Conservation (phyloP, 2,113 vertebrate genomes). For the Anolis sagrei region DNA sequence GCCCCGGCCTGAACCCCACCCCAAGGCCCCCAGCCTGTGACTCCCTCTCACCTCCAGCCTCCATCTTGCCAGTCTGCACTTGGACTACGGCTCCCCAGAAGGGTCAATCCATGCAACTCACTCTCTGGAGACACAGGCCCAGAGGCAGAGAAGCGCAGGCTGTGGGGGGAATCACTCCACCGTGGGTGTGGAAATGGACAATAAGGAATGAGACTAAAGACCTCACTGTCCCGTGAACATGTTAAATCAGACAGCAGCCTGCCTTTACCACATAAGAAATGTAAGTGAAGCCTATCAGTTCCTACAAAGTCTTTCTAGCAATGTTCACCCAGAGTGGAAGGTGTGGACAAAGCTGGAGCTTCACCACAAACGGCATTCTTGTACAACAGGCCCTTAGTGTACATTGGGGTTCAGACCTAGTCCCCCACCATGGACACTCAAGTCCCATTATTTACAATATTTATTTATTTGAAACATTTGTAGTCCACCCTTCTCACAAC, state of each 20-base stretch:
- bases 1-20: background rate
- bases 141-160: too few species aligned
- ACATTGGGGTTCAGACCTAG: too few species aligned
- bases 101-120: slow-evolving; percentile 15
- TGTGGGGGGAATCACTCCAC: background rate
- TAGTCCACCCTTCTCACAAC: too few species aligned
- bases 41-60: slow-evolving; percentile 34
- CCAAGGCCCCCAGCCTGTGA: background rate
- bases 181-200: background rate
- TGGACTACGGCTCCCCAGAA: slow-evolving; percentile 19
- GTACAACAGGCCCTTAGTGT: too few species aligned
- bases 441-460: too few species aligned
- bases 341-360: background rate
- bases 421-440: too few species aligned
- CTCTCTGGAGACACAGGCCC: background rate
- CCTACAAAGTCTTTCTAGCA: background rate
- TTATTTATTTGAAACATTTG: too few species aligned
- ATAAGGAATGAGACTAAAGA: background rate
- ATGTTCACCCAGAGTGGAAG: background rate
- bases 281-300: background rate
- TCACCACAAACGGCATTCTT: background rate
- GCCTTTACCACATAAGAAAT: background rate
- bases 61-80: slow-evolving; percentile 39
- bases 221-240: background rate
- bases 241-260: background rate